Percentiles rank a stretch among this genome's conserved stretches.
Conservation (phyloP, 2,888 invertebrate species). For the Melanargia galathea region DNA sequence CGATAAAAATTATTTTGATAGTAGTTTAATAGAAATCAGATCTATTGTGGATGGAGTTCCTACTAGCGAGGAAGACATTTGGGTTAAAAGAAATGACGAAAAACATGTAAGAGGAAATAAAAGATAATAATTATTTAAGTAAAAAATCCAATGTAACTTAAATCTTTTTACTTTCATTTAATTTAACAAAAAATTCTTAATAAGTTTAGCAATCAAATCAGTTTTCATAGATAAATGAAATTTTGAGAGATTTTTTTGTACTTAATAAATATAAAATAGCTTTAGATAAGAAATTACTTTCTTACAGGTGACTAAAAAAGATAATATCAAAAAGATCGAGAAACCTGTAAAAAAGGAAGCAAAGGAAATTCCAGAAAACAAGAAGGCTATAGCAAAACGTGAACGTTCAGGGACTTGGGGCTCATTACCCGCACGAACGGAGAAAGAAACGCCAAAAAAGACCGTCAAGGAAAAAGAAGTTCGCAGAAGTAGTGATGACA, state of each 20-base stretch:
- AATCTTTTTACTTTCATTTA: neutral
- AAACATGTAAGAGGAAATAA: conserved; percentile 77
- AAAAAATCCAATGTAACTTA: no score
- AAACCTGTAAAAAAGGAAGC: conserved; percentile 27
- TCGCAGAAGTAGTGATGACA: conserved; percentile 63
- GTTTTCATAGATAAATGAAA: neutral
- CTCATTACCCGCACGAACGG: conserved; percentile 59
- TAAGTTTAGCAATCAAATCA: neutral
- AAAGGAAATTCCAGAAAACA: conserved; percentile 32
- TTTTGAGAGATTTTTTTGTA: no score
- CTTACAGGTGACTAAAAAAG: conserved; percentile 46
- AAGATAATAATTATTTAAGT: neutral
- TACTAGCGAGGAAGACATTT: conserved; percentile 86
- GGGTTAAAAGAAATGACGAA: conserved; percentile 84
- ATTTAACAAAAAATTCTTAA: neutral
- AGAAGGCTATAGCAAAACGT: conserved; percentile 54
- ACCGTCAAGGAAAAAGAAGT: conserved; percentile 57
- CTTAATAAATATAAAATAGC: no score
- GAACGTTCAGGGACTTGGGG: conserved; percentile 86
- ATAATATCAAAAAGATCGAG: conserved; percentile 18
- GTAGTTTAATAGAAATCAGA: conserved; percentile 90
- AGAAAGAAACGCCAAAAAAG: conserved; percentile 55
- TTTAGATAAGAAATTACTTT: conserved; percentile 1
- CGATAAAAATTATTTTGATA: conserved; percentile 91
- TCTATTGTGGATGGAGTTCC: conserved; percentile 86